These are phyloP conservation scores for Eidolon helvum DNA, from an alignment of 2,113 vertebrate species.

Conservation along the genomic window DNA sequence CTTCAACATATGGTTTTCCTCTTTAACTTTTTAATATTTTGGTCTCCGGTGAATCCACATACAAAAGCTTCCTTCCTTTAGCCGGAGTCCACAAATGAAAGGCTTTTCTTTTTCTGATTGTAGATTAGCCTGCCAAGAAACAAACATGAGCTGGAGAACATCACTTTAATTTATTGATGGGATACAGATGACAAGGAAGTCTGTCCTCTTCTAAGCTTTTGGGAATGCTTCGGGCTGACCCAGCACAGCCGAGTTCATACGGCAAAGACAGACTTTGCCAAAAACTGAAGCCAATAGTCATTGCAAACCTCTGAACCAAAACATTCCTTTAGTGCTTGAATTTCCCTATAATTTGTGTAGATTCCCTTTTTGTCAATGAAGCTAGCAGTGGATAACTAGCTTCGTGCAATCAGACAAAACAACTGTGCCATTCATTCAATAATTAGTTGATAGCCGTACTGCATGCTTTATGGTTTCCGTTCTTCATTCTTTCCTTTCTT, in stretches of 20 bases:
- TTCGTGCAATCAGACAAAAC: constrained; percentile 86
- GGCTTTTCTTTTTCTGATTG: constrained; percentile 86
- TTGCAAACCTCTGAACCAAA: constrained; percentile 87
- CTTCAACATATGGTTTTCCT: constrained; percentile 84
- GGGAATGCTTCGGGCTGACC: constrained; percentile 84
- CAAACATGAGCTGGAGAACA: constrained; percentile 87
- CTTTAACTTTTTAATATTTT: constrained; percentile 87
- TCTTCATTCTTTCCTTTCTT: constrained; percentile 85
- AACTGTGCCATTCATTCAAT: constrained; percentile 86
- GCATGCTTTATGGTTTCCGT: constrained; percentile 86
- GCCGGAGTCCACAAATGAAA: constrained; percentile 86
- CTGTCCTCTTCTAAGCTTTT: constrained; percentile 85
- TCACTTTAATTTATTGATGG: constrained; percentile 91
- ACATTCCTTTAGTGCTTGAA: constrained; percentile 86
- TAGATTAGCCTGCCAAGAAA: constrained; percentile 88
- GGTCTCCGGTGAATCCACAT: constrained; percentile 82
- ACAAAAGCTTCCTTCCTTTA: constrained; percentile 87
- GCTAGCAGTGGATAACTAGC: constrained; percentile 83
- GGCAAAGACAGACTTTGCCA: constrained; percentile 81
- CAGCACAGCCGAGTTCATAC: constrained; percentile 85
- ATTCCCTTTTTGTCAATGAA: constrained; percentile 88
- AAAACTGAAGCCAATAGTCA: constrained; percentile 85
- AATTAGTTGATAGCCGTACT: constrained; percentile 86
- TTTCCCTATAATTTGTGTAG: constrained; percentile 87
- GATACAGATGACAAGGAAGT: constrained; percentile 88